Conservation (phyloP, 2,888 invertebrate genomes). For the Ischnus inquisitorius region DNA sequence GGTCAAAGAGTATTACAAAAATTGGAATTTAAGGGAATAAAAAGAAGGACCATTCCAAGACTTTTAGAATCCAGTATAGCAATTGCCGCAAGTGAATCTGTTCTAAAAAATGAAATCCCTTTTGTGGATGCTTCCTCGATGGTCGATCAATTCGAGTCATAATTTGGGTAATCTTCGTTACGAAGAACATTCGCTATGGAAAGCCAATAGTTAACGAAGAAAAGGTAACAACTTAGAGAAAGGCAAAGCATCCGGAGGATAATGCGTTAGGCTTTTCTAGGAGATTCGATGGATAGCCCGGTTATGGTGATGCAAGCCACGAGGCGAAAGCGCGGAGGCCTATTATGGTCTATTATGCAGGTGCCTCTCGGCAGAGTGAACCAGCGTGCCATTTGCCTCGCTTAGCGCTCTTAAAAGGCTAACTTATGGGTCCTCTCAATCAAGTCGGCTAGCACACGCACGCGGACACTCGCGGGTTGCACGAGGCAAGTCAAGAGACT, state of each 20-base stretch:
- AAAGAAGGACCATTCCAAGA: too few relatives aligned
- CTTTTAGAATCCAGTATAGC: too few relatives aligned
- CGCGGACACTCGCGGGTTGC: slow-evolving; percentile 47
- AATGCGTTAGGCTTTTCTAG: slow-evolving; percentile 17
- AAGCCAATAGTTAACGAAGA: neutral
- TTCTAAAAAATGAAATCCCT: too few relatives aligned
- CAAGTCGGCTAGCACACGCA: slow-evolving; percentile 67
- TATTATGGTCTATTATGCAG: slow-evolving; percentile 60
- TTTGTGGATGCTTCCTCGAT: too few relatives aligned
- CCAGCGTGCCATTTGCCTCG: slow-evolving; percentile 71
- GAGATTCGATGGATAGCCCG: slow-evolving; percentile 32
- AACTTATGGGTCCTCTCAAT: slow-evolving; percentile 81
- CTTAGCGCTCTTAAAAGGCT: slow-evolving; percentile 75
- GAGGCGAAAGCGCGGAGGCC: slow-evolving; percentile 43
- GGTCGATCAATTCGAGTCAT: too few relatives aligned
- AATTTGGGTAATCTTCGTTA: neutral
- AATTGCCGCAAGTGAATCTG: too few relatives aligned
- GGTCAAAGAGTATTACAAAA: too few relatives aligned
- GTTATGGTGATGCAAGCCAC: slow-evolving; percentile 7
- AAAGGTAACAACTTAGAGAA: neutral
- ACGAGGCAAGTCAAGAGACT: slow-evolving; percentile 56
- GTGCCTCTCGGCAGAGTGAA: slow-evolving; percentile 64
- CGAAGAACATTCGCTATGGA: neutral
- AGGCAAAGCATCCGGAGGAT: neutral
- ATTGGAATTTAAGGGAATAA: too few relatives aligned